Evolutionary conservation across 2,888 invertebrate genomes (phyloP).

Genomic region (Amblyjoppa fuscipennis): DNA sequence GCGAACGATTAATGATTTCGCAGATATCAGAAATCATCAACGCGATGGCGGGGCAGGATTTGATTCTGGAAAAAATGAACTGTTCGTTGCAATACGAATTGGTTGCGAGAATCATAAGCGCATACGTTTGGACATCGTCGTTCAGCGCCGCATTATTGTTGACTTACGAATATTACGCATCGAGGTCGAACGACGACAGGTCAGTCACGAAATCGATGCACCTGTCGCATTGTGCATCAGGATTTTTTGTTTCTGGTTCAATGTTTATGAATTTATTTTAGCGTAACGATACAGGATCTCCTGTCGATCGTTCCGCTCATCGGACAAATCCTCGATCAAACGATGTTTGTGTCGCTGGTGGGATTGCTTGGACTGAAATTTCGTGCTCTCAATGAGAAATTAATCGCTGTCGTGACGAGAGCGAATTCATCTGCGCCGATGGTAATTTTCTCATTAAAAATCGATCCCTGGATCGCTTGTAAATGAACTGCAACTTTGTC

Average conservation of each 20-base stretch:
- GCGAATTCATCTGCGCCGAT: conserved; percentile 55
- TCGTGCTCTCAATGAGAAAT: conserved; percentile 58
- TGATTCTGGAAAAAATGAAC: conserved; percentile 52
- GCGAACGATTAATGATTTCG: neutral
- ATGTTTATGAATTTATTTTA: conserved; percentile 7
- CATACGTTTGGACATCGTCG: conserved; percentile 47
- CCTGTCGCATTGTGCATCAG: neutral
- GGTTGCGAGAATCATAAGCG: conserved; percentile 22
- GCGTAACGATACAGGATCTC: conserved; percentile 14
- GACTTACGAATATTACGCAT: conserved; percentile 34
- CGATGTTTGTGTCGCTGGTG: conserved; percentile 56
- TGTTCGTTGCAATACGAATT: conserved; percentile 46
- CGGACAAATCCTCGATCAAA: conserved; percentile 44
- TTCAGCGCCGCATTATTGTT: neutral
- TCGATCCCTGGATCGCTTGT: neutral
- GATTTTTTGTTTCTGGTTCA: no score
- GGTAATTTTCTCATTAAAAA: conserved; percentile 17
- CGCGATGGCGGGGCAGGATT: conserved; percentile 43
- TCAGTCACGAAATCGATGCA: conserved; percentile 11
- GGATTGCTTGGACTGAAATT: conserved; percentile 59
- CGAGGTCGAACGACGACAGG: neutral
- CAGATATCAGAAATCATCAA: conserved; percentile 59
- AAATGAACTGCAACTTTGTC: neutral
- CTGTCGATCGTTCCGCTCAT: conserved; percentile 47
- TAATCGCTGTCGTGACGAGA: conserved; percentile 43